Evolutionary conservation across 2,888 invertebrate genomes (phyloP).

Genomic region (Hololepta plana): DNA sequence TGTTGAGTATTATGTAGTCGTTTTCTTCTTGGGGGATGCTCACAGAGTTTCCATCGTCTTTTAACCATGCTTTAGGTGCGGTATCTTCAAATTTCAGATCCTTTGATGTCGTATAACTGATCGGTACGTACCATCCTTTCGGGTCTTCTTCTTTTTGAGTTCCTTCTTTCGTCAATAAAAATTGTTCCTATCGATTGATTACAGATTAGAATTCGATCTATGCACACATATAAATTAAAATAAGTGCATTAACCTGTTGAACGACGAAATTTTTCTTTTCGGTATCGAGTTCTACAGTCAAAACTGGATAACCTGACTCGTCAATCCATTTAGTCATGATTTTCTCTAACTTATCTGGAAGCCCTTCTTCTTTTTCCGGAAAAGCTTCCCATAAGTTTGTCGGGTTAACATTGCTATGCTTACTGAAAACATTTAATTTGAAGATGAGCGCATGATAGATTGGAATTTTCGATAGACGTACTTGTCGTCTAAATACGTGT

Average conservation of each 20-base stretch:
- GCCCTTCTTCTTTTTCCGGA: neutral
- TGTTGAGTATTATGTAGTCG: conserved; percentile 39
- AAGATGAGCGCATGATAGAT: too few relatives aligned
- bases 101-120: conserved; percentile 28
- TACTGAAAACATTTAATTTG: conserved; percentile 4
- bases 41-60: conserved; percentile 4
- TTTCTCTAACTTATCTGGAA: conserved; percentile 4
- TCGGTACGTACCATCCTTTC: conserved; percentile 28
- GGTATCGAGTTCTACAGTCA: too few relatives aligned
- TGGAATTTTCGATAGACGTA: too few relatives aligned
- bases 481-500: conserved; percentile 33
- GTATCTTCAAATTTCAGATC: conserved; percentile 21
- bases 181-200: too few relatives aligned
- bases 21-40: conserved; percentile 5
- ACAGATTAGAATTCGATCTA: too few relatives aligned
- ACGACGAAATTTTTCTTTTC: too few relatives aligned
- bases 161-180: too few relatives aligned
- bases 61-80: conserved; percentile 18
- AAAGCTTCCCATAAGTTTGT: conserved; percentile 32
- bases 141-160: conserved; percentile 1
- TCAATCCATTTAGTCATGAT: conserved; percentile 43
- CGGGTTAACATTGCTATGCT: conserved; percentile 18
- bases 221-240: too few relatives aligned
- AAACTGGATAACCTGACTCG: conserved; percentile 39
- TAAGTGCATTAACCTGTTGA: too few relatives aligned